These are phyloP conservation scores for Pocillopora damicornis DNA, from an alignment of 64 coral and sea anemone species.

Conservation along the genomic window DNA sequence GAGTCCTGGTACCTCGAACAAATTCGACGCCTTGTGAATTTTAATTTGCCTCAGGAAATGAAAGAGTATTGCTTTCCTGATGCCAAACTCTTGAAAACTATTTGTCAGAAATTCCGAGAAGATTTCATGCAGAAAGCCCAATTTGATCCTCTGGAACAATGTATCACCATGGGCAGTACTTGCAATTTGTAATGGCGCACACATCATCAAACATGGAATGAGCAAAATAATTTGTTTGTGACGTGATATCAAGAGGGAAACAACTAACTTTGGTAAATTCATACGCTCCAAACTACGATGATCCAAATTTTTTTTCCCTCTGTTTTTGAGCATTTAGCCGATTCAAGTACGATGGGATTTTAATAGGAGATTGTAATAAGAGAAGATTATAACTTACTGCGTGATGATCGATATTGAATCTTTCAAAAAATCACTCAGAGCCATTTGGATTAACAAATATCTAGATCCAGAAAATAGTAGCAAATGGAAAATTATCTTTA, in stretches of 20 bases:
- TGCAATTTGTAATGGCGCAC: not conserved
- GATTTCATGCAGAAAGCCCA: not conserved
- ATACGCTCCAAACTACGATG: no score
- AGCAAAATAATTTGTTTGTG: no score
- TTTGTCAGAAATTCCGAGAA: constrained; percentile 6
- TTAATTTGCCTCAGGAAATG: constrained; percentile 10
- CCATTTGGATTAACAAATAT: constrained; percentile 9
- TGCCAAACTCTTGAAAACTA: constrained; percentile 14
- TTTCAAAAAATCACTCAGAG: no score
- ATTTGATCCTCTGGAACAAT: constrained; percentile 8
- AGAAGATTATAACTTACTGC: no score
- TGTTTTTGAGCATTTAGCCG: no score
- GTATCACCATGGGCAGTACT: not conserved
- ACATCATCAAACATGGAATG: no score
- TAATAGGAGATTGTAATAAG: no score
- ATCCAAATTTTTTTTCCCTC: no score
- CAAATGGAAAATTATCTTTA: constrained; percentile 54
- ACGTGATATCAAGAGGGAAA: no score
- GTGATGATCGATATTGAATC: no score
- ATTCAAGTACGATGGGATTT: no score
- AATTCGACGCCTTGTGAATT: not conserved
- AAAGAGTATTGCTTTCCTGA: constrained; percentile 26
- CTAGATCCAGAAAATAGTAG: constrained; percentile 23
- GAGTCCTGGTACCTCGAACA: not conserved
- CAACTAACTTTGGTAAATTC: no score